phyloP scores from a whole-genome alignment of 2,113 vertebrate genomes.

The Sorex araneus region DNA sequence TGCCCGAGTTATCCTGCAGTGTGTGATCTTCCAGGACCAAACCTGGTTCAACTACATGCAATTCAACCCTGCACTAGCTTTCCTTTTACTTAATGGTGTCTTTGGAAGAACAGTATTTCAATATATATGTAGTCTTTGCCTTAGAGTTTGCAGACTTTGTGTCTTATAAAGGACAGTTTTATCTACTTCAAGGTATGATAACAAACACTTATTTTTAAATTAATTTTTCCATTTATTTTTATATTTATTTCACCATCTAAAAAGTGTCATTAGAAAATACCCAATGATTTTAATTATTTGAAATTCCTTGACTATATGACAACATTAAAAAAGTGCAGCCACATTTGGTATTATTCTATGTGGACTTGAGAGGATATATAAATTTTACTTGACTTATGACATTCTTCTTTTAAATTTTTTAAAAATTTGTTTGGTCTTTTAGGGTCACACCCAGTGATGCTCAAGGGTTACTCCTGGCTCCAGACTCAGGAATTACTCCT shows the following conservation, averaged over 20 bases:
- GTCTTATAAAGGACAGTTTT: slow-evolving; percentile 20
- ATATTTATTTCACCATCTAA: not conserved
- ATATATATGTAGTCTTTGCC: slow-evolving; percentile 25
- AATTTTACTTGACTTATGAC: not conserved
- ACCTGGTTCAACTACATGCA: too few species aligned
- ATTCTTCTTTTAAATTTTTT: too few species aligned
- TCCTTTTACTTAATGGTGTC: slow-evolving; percentile 1
- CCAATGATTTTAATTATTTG: not conserved
- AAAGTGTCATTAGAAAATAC: slow-evolving; percentile 13
- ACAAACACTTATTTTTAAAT: not conserved
- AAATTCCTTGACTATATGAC: slow-evolving; percentile 8
- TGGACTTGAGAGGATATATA: slow-evolving; percentile 10
- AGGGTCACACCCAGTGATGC: too few species aligned
- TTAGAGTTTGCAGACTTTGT: not conserved
- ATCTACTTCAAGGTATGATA: not conserved
- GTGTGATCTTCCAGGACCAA: too few species aligned
- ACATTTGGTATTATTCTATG: not conserved
- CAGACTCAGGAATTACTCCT: too few species aligned
- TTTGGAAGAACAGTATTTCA: not conserved
- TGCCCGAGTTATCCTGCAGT: too few species aligned
- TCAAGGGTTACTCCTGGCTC: too few species aligned
- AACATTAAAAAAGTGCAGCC: not conserved
- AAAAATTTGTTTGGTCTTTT: too few species aligned
- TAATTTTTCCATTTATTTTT: slow-evolving; percentile 30
- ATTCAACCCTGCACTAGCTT: not conserved